A percentile compares a stretch with the other conserved stretches of the same genome.
Conservation (phyloP, 2,113 vertebrate genomes). For the Pelodiscus sinensis region DNA sequence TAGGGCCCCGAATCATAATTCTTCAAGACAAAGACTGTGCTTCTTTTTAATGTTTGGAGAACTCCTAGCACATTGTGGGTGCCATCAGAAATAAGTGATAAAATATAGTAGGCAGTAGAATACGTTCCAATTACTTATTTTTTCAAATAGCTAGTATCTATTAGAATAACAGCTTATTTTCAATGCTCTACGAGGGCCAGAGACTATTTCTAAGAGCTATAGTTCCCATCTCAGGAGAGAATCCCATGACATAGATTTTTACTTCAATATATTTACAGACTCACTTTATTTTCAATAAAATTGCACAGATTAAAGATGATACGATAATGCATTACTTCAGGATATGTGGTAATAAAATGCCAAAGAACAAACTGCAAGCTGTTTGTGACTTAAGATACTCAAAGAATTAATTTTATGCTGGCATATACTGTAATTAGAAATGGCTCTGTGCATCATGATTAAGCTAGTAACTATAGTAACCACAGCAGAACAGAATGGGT, state of each 20-base stretch:
- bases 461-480: conserved; percentile 85
- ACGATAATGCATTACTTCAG: conserved; percentile 57
- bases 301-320: conserved; percentile 59
- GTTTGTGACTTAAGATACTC: conserved; percentile 76
- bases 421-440: conserved; percentile 85
- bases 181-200: background rate
- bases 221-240: background rate
- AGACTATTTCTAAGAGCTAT: too few species aligned
- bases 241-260: conserved; percentile 33
- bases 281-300: conserved; percentile 69
- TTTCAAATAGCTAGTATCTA: background rate
- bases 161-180: background rate
- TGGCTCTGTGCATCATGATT: conserved; percentile 80
- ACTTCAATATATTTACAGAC: conserved; percentile 37
- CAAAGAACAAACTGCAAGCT: conserved; percentile 77
- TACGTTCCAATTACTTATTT: background rate
- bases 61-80: background rate
- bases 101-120: background rate
- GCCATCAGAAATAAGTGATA: background rate
- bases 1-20: background rate
- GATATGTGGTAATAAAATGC: conserved; percentile 70
- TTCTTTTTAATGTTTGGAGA: background rate
- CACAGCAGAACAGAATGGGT: conserved; percentile 65
- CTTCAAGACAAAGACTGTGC: background rate
- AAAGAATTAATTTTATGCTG: conserved; percentile 83